Conservation (phyloP, 2,888 invertebrate genomes). For the Pimpla rufipes region DNA sequence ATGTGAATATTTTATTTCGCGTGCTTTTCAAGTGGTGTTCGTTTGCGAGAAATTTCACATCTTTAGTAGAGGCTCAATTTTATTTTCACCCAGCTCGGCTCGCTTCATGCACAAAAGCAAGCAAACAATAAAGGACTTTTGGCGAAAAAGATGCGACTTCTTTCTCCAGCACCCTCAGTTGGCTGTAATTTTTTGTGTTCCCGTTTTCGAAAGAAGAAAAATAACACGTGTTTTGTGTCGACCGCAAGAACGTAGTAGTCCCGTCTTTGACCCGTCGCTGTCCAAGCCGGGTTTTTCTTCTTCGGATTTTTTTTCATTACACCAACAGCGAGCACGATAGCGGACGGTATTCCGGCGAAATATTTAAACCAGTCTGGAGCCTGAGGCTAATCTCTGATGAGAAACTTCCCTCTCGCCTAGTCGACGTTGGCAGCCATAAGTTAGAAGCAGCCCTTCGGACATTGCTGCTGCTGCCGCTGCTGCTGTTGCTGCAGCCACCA, state of each 20-base stretch:
- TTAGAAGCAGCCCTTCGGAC: conserved; percentile 61
- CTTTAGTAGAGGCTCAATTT: too few species aligned
- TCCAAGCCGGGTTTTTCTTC: conserved; percentile 32
- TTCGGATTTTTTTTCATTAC: conserved; percentile 54
- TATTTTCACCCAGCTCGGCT: too few species aligned
- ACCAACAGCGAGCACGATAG: conserved; percentile 60
- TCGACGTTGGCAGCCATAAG: conserved; percentile 72
- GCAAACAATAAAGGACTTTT: too few species aligned
- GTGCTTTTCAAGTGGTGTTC: too few species aligned
- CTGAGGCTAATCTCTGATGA: conserved; percentile 80
- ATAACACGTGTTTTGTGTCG: background rate
- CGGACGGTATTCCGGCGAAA: conserved; percentile 77
- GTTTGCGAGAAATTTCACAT: too few species aligned
- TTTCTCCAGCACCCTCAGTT: background rate
- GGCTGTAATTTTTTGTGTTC: background rate
- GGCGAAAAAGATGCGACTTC: background rate
- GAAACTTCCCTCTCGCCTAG: conserved; percentile 74
- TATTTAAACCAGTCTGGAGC: conserved; percentile 80
- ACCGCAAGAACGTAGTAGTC: background rate
- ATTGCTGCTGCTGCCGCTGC: conserved; percentile 36
- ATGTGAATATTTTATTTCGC: too few species aligned
- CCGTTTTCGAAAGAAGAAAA: conserved; percentile 6
- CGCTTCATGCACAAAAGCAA: too few species aligned
- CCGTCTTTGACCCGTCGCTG: conserved; percentile 47
- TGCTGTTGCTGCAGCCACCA: conserved; percentile 28